Evolutionary conservation across 2,888 invertebrate genomes (phyloP).

Genomic region (Fragum whitleyi): DNA sequence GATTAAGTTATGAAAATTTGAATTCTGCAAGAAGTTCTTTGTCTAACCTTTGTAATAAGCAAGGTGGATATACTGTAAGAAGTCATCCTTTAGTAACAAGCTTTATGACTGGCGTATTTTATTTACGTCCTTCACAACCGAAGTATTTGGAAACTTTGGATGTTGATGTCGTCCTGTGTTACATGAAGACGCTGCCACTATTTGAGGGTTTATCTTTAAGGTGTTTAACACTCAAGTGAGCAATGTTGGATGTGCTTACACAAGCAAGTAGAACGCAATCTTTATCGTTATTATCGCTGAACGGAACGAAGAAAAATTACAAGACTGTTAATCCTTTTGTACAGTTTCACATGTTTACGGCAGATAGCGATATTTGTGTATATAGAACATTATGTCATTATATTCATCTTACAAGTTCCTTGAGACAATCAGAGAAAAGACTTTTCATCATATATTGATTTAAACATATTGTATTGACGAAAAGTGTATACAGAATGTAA

Average conservation of each 20-base stretch:
- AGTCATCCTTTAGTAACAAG: conserved; percentile 24
- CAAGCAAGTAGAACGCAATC: conserved; percentile 31
- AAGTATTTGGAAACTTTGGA: conserved; percentile 37
- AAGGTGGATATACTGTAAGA: conserved; percentile 18
- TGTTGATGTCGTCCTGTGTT: conserved; percentile 24
- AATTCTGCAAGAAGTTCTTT: conserved; percentile 41
- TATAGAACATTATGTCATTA: not conserved
- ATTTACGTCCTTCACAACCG: conserved; percentile 22
- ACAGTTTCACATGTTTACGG: not conserved
- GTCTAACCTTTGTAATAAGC: conserved; percentile 20
- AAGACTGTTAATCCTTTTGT: not conserved
- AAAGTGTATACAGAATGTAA: too few relatives aligned
- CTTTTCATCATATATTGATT: too few relatives aligned
- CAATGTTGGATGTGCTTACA: conserved; percentile 22
- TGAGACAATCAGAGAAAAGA: not conserved
- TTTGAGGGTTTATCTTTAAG: conserved; percentile 22
- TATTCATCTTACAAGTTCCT: not conserved
- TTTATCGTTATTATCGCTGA: conserved; percentile 3
- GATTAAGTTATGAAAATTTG: conserved; percentile 34
- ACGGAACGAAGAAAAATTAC: conserved; percentile 10
- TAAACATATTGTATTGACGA: too few relatives aligned
- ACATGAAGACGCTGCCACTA: conserved; percentile 26
- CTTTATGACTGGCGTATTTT: conserved; percentile 34
- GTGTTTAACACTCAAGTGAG: conserved; percentile 23
- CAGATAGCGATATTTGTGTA: conserved; percentile 22